A percentile compares a stretch with the other conserved stretches of the same genome.
Conservation (phyloP, 2,113 vertebrate genomes). For the human (Homo sapiens) region GRCh38 chr15:41241001-41241500, state of each 20-base stretch:
- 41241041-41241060: no score
- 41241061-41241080: no score
- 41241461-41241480: not conserved
- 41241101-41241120: no score
- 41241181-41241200: conserved; percentile 44
- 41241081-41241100: no score
- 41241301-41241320: not conserved
- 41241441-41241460: not conserved
- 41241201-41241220: not conserved
- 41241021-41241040: no score
- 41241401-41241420: not conserved
- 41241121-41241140: no score
- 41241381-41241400: not conserved
- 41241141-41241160: not conserved
- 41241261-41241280: not conserved
- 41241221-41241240: not conserved
- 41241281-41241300: not conserved
- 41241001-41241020: no score
- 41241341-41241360: not conserved
- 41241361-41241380: not conserved
- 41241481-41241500: not conserved
- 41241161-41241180: conserved; percentile 42
- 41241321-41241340: not conserved
- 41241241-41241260: not conserved
- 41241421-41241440: not conserved